A percentile compares a stretch with the other conserved stretches of the same genome.
Evolutionary conservation across 2,888 invertebrate species (phyloP).

Genomic region (Volucella zonaria): DNA sequence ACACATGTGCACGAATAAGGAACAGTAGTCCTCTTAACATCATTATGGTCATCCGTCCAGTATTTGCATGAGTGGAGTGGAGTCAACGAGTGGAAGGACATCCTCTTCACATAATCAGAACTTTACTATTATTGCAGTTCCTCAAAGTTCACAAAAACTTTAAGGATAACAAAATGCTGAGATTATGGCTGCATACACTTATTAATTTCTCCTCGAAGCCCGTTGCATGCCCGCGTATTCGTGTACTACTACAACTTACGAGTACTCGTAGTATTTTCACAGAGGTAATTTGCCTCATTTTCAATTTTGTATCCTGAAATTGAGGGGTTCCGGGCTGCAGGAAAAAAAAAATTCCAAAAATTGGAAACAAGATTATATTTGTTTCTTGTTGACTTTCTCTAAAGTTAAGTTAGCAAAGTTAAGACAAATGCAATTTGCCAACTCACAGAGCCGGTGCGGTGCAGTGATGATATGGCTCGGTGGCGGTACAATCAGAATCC

Average conservation of each 20-base stretch:
- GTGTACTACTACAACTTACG: no score
- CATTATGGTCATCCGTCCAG: slow-evolving; percentile 38
- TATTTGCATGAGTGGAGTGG: slow-evolving; percentile 12
- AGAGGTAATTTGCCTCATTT: slow-evolving; percentile 56
- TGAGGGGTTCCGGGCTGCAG: no score
- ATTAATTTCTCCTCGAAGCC: slow-evolving; percentile 35
- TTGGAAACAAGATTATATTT: slow-evolving; percentile 61
- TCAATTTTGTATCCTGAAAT: slow-evolving; percentile 48
- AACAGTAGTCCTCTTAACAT: slow-evolving; percentile 37
- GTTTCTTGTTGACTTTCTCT: slow-evolving; percentile 71
- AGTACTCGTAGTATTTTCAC: slow-evolving; percentile 15
- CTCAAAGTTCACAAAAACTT: slow-evolving; percentile 49
- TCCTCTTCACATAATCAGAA: slow-evolving; percentile 64
- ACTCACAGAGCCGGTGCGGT: slow-evolving; percentile 61
- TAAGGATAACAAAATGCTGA: slow-evolving; percentile 64
- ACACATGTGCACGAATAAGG: no score
- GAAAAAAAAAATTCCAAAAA: slow-evolving; percentile 1
- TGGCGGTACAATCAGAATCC: slow-evolving; percentile 23
- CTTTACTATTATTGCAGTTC: slow-evolving; percentile 72
- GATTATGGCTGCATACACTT: slow-evolving; percentile 58
- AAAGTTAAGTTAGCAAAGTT: slow-evolving; percentile 74
- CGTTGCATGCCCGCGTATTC: slow-evolving; percentile 30
- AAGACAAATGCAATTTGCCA: slow-evolving; percentile 74
- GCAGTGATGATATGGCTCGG: slow-evolving; percentile 58
- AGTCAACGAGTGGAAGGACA: slow-evolving; percentile 18